Evolutionary conservation across 1,140 invertebrate genomes (phyloP).

Genomic region (Hylaeus volcanicus): DNA sequence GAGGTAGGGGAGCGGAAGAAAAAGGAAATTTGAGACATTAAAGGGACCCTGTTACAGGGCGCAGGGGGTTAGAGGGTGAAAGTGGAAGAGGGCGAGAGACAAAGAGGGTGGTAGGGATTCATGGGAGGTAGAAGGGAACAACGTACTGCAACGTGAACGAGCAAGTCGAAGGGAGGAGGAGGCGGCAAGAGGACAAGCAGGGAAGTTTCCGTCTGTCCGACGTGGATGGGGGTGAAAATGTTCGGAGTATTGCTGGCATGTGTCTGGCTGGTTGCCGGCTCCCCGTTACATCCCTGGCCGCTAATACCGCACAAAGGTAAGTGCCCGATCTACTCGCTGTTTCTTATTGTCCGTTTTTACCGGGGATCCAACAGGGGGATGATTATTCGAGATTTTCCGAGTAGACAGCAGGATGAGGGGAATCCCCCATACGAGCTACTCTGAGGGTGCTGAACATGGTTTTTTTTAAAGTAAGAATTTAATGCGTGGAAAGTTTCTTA

Average conservation of each 20-base stretch:
- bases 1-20: background rate
- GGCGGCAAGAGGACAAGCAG: constrained; percentile 37
- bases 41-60: background rate
- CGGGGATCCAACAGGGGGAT: background rate
- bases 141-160: constrained; percentile 30
- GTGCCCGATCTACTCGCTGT: constrained; percentile 35
- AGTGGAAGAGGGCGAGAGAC: background rate
- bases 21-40: constrained; percentile 4
- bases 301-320: constrained; percentile 64
- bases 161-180: constrained; percentile 34
- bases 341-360: constrained; percentile 18
- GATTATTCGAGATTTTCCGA: constrained; percentile 1
- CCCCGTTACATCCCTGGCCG: constrained; percentile 61
- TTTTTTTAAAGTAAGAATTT: too few relatives aligned
- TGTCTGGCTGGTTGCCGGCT: constrained; percentile 64
- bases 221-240: constrained; percentile 64
- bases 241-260: constrained; percentile 63
- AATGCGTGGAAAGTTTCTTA: background rate
- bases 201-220: constrained; percentile 55
- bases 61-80: background rate
- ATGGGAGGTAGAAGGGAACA: constrained; percentile 23
- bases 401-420: too few relatives aligned
- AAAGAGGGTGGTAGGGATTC: constrained; percentile 5
- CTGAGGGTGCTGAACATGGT: too few relatives aligned
- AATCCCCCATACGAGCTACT: too few relatives aligned